Base-by-base conservation (phyloP, 2,888 invertebrate genomes). In the Cephus spinipes region DNA sequence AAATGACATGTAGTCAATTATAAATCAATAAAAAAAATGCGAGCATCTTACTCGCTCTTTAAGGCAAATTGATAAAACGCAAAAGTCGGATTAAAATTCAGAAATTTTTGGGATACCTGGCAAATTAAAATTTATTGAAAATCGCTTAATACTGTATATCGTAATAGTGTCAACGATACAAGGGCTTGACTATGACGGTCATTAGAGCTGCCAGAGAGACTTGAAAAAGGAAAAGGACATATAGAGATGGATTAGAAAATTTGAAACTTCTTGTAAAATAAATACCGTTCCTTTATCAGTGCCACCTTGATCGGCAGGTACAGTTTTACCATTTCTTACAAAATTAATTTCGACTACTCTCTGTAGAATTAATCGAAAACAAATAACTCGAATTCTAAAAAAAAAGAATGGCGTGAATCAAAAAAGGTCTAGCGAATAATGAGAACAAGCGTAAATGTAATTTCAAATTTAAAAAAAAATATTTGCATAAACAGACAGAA, bases 131-230 rank as follows among this genome's bases (percentile, higher is more conserved):
- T 55, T 55, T 9, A 55, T 23, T 55, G 55, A 15, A 55, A 33
- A 76, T 34, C 23, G n/a, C 69, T 33, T 76, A 76, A 35, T 76
- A 76, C 76, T 73, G 76, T 73, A 76, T 69, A 73, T 73, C 76
- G 76, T 76, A 76, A 76, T 31, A 32, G 68, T 12, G 33, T 32
- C 31, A 33, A 71, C 32, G 33, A 71, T 71, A 71, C 71, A 71
- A 15, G 55, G 55, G 32, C 23, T 71, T 33, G 71, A 71, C 71
- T 71, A 71, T 71, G 33, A 4, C 31, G 33, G 32, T 71, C 33
- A 32, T 71, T 31, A 32, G 71, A 71, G 71, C 71, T 71, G 71
- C 33, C 71, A 33, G 71, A 33, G 71, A 71, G 31, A 30, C 33
- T 31, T 71, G 12, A 71, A 71, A 32, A 71, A 32, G 31, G 71